Base-by-base conservation (phyloP, 2,888 invertebrate genomes). In the Tupiocoris notatus region DNA sequence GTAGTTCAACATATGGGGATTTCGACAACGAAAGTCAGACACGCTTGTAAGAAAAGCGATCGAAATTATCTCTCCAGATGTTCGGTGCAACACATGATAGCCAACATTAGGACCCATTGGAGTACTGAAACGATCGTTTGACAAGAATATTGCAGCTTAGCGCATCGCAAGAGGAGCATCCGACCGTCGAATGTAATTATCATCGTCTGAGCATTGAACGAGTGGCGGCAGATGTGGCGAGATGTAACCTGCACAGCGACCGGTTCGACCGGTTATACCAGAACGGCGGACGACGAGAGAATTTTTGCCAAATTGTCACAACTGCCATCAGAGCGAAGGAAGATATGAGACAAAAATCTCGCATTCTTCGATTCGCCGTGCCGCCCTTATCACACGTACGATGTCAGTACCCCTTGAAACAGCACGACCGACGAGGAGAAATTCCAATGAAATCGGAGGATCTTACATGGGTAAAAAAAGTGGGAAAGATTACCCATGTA, bases 261-360 rank as follows among this genome's bases (percentile, higher is more conserved):
- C 70, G 70, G 70, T 70, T 24, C 18, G 70, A 70, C 70, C 24
- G 70, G 70, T 70, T 70, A 39, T 39, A 39, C 39, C 39, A 7
- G 39, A 39, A 39, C 39, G 39, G 12, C 39, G 39, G 39, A 39
- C 6, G 39, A 39, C 39, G 39, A 12, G 39, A 39, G 39, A 39
- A 39, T 39, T 39, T 39, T 39, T 12, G 39, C 39, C 39, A 39
- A 39, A 39, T 39, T 39, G 39, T 39, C 39, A 39, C 39, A 39
- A 39, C 39, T 39, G 39, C 39, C 39, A 39, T 39, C 39, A 39
- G 6, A 3, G 39, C 6, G 12, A 39, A 7, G 39, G 39, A 39
- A 39, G 12, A 39, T 39, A 39, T 39, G 39, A 39, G 39, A 39
- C 39, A 39, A 39, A 39, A 39, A 39, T 39, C 39, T 39, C 39